Base-by-base conservation (phyloP, 2,797 vertebrate species). In the Platyrinchus mystaceus region DNA sequence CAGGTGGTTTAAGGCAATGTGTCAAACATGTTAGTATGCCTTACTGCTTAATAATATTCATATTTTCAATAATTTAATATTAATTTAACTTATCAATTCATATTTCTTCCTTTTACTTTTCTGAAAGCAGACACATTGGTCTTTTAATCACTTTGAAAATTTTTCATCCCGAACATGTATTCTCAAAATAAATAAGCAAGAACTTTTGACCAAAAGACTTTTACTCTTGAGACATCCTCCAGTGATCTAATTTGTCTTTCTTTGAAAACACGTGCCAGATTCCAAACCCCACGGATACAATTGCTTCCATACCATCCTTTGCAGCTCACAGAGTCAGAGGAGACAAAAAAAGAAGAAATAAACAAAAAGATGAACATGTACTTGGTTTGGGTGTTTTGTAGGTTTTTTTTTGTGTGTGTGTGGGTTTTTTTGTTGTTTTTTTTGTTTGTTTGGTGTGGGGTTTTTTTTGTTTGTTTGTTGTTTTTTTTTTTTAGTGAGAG, bases 221-320 rank as follows among this genome's bases (percentile, higher is more conserved):
- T 90, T 90, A 66, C 62, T 96, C 73, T 49, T 87, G 84, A 93
- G 89, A 84, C 28, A 21, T 58, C 18, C 79, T 53, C 55, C 78
- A 79, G 46, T 68, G 79, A 89, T 93, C 71, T 96, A 89, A 96
- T 95, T 96, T 96, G 74, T 96, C 55, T 87, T n/a, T 95, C 84
- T 93, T 92, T 92, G 85, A 93, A 97, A 96, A 74, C 14, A 32
- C 6, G 18, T 20, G 37, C 90, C 94, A 75, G 77, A 67, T 78
- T 84, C 76, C 87, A 95, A 89, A 93, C 78, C 93, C 67, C 85
- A 94, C 79, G 79, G 92, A 97, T 90, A 95, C 47, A 95, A 89
- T 93, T 78, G 12, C 43, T 95, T 97, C 84, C 84, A 84, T 95
- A 67, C 71, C 27, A 12, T 92, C 18, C 49, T 95, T 43, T 50